These are phyloP conservation scores for Silurus asotus DNA, from an alignment of 2,113 vertebrate species.

Conservation along the genomic window DNA sequence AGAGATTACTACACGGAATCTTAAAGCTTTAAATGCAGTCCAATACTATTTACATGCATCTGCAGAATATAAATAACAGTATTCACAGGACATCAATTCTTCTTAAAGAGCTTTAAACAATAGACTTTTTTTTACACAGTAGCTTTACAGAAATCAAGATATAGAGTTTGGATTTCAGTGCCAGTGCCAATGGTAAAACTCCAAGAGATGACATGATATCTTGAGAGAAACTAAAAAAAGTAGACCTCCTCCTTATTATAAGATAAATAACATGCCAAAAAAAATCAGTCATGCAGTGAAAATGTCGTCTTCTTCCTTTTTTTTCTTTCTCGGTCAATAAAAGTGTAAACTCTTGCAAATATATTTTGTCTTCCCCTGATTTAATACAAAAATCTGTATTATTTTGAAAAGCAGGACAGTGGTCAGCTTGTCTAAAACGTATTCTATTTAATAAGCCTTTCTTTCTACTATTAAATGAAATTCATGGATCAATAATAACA, in stretches of 20 bases:
- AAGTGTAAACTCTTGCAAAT: background rate
- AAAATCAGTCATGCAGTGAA: conserved; percentile 1
- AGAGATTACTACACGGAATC: background rate
- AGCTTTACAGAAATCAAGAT: background rate
- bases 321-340: background rate
- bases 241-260: background rate
- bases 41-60: background rate
- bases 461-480: background rate
- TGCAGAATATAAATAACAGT: conserved; percentile 10
- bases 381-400: background rate
- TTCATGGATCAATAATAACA: background rate
- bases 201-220: too few species aligned
- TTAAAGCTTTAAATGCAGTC: background rate
- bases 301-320: background rate
- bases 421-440: background rate
- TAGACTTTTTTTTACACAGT: background rate
- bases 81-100: background rate
- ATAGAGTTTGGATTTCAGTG: background rate
- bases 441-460: background rate
- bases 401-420: background rate
- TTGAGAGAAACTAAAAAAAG: background rate
- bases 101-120: background rate
- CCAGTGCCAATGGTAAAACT: background rate
- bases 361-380: conserved; percentile 1
- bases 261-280: conserved; percentile 8